Percentiles rank a stretch among this genome's conserved stretches.
Evolutionary conservation across 2,113 vertebrate genomes (phyloP).

Genomic region (Casuarius casuarius): DNA sequence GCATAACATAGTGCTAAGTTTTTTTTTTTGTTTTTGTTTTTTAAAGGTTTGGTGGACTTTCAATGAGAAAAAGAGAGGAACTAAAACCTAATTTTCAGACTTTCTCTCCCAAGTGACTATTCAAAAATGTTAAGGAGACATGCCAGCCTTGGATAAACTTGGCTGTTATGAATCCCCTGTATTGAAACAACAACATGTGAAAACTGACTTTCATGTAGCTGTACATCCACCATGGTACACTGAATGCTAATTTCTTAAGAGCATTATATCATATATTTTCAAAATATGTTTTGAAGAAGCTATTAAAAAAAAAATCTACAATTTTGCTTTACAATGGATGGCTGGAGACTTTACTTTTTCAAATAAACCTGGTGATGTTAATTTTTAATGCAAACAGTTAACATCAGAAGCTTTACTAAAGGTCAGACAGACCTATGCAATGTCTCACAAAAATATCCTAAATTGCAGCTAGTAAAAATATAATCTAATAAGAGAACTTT

Average conservation of each 20-base stretch:
- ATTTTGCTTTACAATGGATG: background rate
- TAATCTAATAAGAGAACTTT: background rate
- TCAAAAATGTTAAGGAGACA: background rate
- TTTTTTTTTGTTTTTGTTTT: background rate
- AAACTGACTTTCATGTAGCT: background rate
- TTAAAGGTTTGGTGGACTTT: background rate
- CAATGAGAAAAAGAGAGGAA: background rate
- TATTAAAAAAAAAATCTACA: background rate
- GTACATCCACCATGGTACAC: background rate
- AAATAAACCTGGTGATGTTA: background rate
- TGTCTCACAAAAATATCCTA: background rate
- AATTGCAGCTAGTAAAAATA: background rate
- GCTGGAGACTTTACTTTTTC: background rate
- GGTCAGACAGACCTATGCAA: background rate
- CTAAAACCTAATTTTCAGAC: background rate
- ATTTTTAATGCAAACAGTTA: background rate
- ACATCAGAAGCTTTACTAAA: background rate
- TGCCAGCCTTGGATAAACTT: background rate
- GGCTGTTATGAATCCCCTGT: background rate
- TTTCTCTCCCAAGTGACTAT: background rate
- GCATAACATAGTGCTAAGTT: constrained; percentile 3
- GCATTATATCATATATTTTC: background rate
- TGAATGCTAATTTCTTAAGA: background rate
- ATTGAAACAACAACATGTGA: background rate
- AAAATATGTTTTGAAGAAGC: background rate